Evolutionary conservation across 2,797 vertebrate species (phyloP).

Genomic region (Tarsius wallacei): DNA sequence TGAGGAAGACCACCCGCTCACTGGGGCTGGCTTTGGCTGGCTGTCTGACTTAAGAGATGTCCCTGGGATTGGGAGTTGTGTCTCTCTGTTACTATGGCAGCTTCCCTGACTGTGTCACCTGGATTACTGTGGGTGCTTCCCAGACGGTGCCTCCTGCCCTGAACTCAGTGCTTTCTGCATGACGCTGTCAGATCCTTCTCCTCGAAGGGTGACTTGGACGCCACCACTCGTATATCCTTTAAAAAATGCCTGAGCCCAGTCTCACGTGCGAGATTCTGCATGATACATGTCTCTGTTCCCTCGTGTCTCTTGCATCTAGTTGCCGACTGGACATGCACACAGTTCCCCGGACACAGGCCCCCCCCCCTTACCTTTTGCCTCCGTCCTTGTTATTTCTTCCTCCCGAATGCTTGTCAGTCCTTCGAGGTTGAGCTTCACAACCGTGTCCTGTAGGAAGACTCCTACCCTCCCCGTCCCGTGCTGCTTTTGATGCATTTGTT

Average conservation of each 20-base stretch:
- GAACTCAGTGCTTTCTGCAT: background rate
- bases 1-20: background rate
- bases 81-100: background rate
- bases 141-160: background rate
- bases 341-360: too few relatives aligned
- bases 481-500: background rate
- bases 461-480: background rate
- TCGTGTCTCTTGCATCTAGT: background rate
- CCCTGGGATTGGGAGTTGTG: background rate
- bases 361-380: background rate
- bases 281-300: background rate
- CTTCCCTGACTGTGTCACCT: background rate
- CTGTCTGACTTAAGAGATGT: background rate
- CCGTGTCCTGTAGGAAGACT: background rate
- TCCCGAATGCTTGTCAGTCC: too few relatives aligned
- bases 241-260: background rate
- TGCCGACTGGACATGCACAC: rapidly evolving
- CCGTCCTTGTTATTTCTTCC: background rate
- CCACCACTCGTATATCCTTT: background rate
- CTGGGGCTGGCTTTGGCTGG: background rate
- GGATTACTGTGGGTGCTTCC: background rate
- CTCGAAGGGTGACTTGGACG: rapidly evolving
- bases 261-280: too few relatives aligned
- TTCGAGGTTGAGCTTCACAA: background rate
- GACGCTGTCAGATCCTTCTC: background rate